Evolutionary conservation across 1,140 invertebrate genomes (phyloP), one percentile per base, ranked within the genome.

Genomic region (Popillia japonica): DNA sequence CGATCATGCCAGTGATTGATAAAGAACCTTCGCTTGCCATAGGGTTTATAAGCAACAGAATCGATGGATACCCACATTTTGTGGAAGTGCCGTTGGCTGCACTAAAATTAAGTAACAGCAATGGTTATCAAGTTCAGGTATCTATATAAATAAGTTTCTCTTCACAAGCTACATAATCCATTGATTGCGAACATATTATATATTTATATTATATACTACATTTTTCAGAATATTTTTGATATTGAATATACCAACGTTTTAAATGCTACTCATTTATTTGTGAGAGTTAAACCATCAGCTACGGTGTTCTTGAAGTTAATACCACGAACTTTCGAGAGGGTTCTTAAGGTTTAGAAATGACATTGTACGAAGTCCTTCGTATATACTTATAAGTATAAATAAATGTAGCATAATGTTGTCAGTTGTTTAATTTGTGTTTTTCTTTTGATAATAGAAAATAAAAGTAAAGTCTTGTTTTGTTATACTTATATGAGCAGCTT

Each of bases 41-140:
- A 22, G 90, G 88, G 14, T 88, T 92, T 78, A 86, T 92, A 6
- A 91, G 89, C 78, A 84, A 88, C 77, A 87, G 90, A 42, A 87
- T 87, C 0, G 91, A 93, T 83, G 92, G 92, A 2, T 87, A 87
- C 59, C 91, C 91, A 0, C 90, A 90, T 81, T 80, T 86, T 9
- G 85, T 91, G 0, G 87, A 85, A n/a, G 88, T 91, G 22, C 88
- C 87, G 0, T 83, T 90, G 17, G 80, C 87, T 6, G 88, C 91
- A 34, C 85, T 93, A 72, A 86, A 87, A 61, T 82, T 92, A 14
- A 80, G 27, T 11, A 84, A 88, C 72, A 68, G 80, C 2, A 80
- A 85, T 22, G 86, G 84, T 11, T 91, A 91, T 79, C 72, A 79
- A 34, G 85, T 91, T 6, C 80, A 87, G 85, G 90, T 90, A 85